Base-by-base conservation (phyloP, 2,113 vertebrate genomes). In the Tychaedon coryphoeus region DNA sequence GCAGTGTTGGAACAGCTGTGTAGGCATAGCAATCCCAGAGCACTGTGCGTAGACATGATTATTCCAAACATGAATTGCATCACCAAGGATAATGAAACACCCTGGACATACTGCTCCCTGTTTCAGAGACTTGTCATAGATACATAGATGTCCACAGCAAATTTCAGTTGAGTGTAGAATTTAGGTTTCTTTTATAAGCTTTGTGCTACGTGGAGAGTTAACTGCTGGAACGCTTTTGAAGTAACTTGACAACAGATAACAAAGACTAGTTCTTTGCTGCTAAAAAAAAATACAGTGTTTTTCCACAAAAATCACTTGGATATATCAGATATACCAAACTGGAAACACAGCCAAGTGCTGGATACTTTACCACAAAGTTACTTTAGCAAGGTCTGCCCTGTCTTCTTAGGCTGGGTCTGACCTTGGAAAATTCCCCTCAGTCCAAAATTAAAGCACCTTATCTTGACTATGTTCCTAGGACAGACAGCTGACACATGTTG, bases 1-100 rank as follows among this genome's bases (percentile, higher is more conserved):
- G 71, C 64, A 70, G 11, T 97, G 88, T 92, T 76, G 88, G 86
- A 96, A 95, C 71, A 93, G 56, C 51, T 86, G 51, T 88, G 91
- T 33, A 83, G 96, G 84, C 71, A 88, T 9, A 79, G 54, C 1
- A 1, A 73, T 93, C 92, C 78, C 71, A 73, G 64, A 86, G 60
- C 51, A 50, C 64, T 66, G 33, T 86, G 67, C 62, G 78, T 33
- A 54, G 94, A 66, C 75, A 40, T 70, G 72, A 88, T 72, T 83
- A 80, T 79, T 93, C 82, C 86, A 86, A 90, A 83, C 0, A 0
- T 60, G 70, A 12, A 74, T 88, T 93, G 47, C 88, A 53, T 88
- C 91, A 88, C 38, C 0, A 2, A 56, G 75, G 64, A 58, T 84
- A 80, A 71, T 4, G 38, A 86, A 92, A 76, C 47, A 62, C 86